These are phyloP conservation scores for Botia kubotai DNA, from an alignment of 2,797 vertebrate genomes.

Conservation along the genomic window DNA sequence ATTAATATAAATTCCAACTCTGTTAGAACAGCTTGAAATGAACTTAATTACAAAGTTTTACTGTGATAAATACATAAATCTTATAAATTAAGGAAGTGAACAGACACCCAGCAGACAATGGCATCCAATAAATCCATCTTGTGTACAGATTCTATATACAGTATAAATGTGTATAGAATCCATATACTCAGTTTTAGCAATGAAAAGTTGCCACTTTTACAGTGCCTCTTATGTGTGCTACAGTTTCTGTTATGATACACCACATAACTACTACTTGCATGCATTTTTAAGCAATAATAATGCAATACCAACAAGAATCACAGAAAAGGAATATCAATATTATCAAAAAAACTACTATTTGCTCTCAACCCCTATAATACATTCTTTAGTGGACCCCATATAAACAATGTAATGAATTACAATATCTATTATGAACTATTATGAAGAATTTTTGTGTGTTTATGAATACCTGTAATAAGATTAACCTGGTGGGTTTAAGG, in stretches of 20 bases:
- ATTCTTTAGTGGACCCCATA: too few relatives aligned
- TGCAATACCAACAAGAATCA: neutral
- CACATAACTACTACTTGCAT: neutral
- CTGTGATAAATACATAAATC: neutral
- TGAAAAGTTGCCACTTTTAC: neutral
- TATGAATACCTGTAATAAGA: neutral
- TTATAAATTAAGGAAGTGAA: constrained; percentile 12
- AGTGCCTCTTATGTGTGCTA: neutral
- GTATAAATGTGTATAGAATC: neutral
- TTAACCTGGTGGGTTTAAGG: neutral
- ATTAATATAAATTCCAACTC: neutral
- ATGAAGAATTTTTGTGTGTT: neutral
- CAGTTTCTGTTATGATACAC: neutral
- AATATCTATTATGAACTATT: neutral
- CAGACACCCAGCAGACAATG: constrained; percentile 19
- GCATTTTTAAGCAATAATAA: neutral
- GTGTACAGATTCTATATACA: neutral
- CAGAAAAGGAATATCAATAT: neutral
- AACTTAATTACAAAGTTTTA: neutral
- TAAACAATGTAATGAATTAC: neutral
- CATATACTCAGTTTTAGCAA: neutral
- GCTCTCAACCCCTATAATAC: too few relatives aligned
- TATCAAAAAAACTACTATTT: neutral
- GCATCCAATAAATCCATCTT: constrained; percentile 24
- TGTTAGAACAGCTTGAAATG: neutral